phyloP scores from a whole-genome alignment of 1,140 invertebrate species.

The silkworm (Bombyx mori) region DNA sequence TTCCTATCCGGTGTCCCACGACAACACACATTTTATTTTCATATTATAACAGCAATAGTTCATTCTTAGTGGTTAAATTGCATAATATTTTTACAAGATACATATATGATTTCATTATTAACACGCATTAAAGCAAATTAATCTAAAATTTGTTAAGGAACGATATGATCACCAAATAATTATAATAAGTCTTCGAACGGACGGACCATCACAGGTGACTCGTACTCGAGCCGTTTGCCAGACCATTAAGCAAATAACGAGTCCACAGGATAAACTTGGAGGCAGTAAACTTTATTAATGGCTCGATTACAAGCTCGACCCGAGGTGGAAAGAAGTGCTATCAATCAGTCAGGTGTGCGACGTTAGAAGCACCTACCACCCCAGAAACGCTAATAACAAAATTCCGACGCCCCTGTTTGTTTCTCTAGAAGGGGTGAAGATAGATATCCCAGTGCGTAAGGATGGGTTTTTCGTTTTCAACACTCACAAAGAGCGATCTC shows the following conservation, averaged over 20 bases:
- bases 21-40: no score
- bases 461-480: constrained; percentile 29
- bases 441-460: constrained; percentile 51
- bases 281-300: constrained; percentile 70
- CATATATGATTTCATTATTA: no score
- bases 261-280: constrained; percentile 62
- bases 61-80: no score
- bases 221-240: constrained; percentile 44
- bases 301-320: constrained; percentile 69
- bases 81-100: no score
- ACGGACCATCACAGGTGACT: constrained; percentile 42
- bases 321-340: constrained; percentile 69
- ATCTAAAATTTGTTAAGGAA: no score
- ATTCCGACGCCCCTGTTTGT: constrained; percentile 65
- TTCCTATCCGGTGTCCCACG: no score
- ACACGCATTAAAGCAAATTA: no score
- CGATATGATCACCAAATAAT: no score
- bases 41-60: no score
- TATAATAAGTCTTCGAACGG: background rate
- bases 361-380: constrained; percentile 49
- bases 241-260: constrained; percentile 65
- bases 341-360: constrained; percentile 69
- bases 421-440: constrained; percentile 62
- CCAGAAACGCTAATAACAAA: constrained; percentile 68
- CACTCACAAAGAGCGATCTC: background rate